These are phyloP conservation scores for Epicauta chinensis DNA, from an alignment of 1,140 invertebrate genomes.

Conservation along the genomic window DNA sequence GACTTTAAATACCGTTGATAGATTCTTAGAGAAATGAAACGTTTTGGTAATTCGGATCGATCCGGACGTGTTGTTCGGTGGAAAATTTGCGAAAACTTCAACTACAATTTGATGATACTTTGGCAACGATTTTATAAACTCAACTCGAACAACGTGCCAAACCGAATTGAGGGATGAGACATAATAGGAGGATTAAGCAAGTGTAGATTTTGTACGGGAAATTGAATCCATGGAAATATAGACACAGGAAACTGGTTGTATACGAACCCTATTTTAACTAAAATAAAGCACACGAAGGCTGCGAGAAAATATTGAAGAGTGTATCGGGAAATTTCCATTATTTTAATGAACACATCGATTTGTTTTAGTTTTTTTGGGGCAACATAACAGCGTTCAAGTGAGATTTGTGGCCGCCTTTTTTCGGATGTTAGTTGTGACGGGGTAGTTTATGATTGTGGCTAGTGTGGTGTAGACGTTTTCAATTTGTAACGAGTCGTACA, in stretches of 20 bases:
- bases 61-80: no score
- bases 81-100: no score
- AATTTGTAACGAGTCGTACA: conserved; percentile 9
- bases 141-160: no score
- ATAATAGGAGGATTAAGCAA: conserved; percentile 41
- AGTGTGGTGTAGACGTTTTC: conserved; percentile 14
- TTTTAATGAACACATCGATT: neutral
- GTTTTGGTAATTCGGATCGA: no score
- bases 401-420: no score
- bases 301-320: neutral
- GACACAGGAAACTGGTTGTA: conserved; percentile 17
- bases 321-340: no score
- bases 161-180: conserved; percentile 5
- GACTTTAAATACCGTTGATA: conserved; percentile 10
- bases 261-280: neutral
- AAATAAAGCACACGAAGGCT: conserved; percentile 29
- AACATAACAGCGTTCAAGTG: conserved; percentile 3
- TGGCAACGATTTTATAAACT: no score
- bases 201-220: conserved; percentile 40
- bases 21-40: neutral
- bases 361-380: conserved; percentile 2
- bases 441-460: conserved; percentile 12
- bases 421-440: conserved; percentile 5
- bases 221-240: conserved; percentile 41
- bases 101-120: no score